phyloP scores from a whole-genome alignment of 2,888 invertebrate genomes.

The Plagiodera versicolora region DNA sequence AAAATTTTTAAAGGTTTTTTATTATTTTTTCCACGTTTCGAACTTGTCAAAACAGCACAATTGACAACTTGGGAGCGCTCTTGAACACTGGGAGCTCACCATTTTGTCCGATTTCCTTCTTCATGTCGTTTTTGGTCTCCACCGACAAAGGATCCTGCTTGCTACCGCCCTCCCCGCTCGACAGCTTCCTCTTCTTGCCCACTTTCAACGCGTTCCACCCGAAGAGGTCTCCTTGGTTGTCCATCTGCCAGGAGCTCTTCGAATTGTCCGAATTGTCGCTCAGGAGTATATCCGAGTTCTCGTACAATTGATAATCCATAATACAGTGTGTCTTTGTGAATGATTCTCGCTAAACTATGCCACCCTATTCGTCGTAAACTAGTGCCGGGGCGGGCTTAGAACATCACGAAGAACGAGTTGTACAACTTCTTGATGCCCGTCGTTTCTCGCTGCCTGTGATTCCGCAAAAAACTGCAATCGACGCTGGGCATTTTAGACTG shows the following conservation, averaged over 20 bases:
- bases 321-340: conserved; percentile 31
- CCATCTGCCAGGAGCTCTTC: conserved; percentile 50
- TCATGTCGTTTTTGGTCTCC: conserved; percentile 36
- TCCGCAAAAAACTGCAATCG: conserved; percentile 75
- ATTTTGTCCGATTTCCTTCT: conserved; percentile 36
- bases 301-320: conserved; percentile 56
- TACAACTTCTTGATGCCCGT: conserved; percentile 85
- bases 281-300: conserved; percentile 45
- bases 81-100: conserved; percentile 36
- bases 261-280: conserved; percentile 43
- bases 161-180: conserved; percentile 13
- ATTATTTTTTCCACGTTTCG: too few relatives aligned
- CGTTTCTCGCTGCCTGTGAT: conserved; percentile 80
- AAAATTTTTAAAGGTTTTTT: too few relatives aligned
- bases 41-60: neutral
- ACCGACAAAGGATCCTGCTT: conserved; percentile 38
- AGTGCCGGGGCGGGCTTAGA: conserved; percentile 61
- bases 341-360: neutral
- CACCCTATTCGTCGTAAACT: neutral
- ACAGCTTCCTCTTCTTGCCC: conserved; percentile 17
- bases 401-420: conserved; percentile 85
- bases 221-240: conserved; percentile 52
- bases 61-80: neutral
- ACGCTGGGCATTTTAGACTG: conserved; percentile 67
- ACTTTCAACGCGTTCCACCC: conserved; percentile 51